Evolutionary conservation across 2,888 invertebrate genomes (phyloP).

Genomic region (Limnephilus auricula): DNA sequence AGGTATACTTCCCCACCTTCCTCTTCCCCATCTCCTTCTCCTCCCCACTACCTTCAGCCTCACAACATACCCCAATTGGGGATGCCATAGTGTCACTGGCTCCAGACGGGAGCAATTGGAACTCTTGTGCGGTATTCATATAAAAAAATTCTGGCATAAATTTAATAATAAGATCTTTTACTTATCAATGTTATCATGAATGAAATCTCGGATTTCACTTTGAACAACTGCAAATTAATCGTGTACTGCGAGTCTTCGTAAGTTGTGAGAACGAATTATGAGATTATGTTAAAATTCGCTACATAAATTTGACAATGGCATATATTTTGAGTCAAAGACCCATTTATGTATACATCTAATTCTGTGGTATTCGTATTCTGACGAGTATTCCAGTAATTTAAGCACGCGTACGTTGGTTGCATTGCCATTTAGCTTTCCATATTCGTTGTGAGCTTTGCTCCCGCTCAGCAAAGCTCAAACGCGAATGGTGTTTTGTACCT

Average conservation of each 20-base stretch:
- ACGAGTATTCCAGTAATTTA: neutral
- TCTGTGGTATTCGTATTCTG: neutral
- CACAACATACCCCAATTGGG: no score
- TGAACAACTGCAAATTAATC: neutral
- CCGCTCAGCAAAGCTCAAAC: neutral
- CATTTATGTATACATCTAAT: neutral
- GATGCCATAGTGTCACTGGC: no score
- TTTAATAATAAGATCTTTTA: neutral
- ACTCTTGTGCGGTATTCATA: no score
- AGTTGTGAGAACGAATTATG: neutral
- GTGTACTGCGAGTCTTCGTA: neutral
- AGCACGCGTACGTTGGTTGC: neutral
- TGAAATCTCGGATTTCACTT: neutral
- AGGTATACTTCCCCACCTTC: no score
- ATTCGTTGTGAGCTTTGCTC: neutral
- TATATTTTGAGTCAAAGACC: neutral
- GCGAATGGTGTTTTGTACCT: neutral
- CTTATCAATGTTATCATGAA: neutral
- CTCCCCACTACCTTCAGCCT: no score
- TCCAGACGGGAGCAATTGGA: no score
- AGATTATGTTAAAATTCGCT: neutral
- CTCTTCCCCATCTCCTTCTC: no score
- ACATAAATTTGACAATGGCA: neutral
- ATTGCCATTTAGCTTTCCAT: neutral
- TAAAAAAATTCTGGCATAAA: neutral